Evolutionary conservation across 2,888 invertebrate species (phyloP), one percentile per base, ranked within the genome.

Genomic region (Incurvaria masculella): DNA sequence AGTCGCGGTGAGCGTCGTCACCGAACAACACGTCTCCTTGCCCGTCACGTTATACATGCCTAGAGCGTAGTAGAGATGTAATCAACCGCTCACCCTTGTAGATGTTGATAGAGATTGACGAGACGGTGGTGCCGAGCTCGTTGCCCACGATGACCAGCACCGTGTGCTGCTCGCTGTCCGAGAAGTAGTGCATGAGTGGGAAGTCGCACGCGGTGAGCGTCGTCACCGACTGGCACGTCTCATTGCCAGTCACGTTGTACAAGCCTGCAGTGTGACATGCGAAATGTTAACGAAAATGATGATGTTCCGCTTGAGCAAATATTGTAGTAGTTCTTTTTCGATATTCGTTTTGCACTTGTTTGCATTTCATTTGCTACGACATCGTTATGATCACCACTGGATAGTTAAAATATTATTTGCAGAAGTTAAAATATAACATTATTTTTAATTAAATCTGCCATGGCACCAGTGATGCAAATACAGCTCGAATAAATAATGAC

Each of bases 51-150:
- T 90, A 59, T 87, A 85, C 26, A 65, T 64, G 0, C 91, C 92
- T 21, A 69, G 62, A 51, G 79, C 80, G 57, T 86, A 84, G 45
- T 80, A n/a, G n/a, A n/a, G n/a, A n/a, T n/a, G n/a, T n/a, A n/a
- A n/a, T n/a, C n/a, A n/a, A n/a, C n/a, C n/a, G 61, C 65, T 65
- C 69, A 92, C 93, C 89, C 85, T 92, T 86, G 67, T 92, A 94
- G 62, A 93, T 86, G 63, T 88, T 91, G 41, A 94, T 84, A 11
- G 86, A 86, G 14, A 90, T 81, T 48, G 87, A 85, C 50, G 84
- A 84, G 4, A 89, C 81, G 41, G 78, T 75, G 57, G 81, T 85
- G 3, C 85, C 85, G 10, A 94, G 81, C 52, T 89, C 87, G 69
- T 94, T 94, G 50, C 83, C 81, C 20, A 94, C 79, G 38, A 93